phyloP scores from a whole-genome alignment of 2,888 invertebrate species.

The Apamea monoglypha region DNA sequence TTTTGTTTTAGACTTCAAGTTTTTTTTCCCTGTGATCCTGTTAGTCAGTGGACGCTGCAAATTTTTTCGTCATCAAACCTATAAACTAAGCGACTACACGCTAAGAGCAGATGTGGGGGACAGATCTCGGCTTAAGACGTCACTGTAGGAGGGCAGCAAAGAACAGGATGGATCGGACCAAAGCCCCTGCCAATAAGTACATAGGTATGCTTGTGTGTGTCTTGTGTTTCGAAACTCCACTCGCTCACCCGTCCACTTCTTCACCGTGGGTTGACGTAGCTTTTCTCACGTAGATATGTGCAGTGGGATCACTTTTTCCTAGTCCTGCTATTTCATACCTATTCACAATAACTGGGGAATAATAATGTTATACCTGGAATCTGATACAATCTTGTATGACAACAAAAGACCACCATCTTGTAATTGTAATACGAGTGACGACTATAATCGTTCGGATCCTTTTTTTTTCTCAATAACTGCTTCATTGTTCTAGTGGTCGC shows the following conservation, averaged over 20 bases:
- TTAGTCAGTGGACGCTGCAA: neutral
- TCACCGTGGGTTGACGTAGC: neutral
- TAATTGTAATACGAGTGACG: slow-evolving; percentile 2
- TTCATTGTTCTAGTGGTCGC: neutral
- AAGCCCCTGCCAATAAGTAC: neutral
- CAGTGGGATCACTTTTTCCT: neutral
- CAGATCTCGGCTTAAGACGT: neutral
- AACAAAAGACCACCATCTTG: slow-evolving; percentile 6
- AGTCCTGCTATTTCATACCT: neutral
- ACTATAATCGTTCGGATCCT: neutral
- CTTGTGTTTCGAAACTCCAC: neutral
- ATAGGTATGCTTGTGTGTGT: neutral
- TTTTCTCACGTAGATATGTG: neutral
- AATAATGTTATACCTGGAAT: slow-evolving; percentile 27
- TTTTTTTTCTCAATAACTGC: neutral
- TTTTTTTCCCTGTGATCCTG: neutral
- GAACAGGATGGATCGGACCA: neutral
- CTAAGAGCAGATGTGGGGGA: neutral
- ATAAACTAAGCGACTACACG: neutral
- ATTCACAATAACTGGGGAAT: slow-evolving; percentile 5
- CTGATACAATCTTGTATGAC: slow-evolving; percentile 16
- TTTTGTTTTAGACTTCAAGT: neutral
- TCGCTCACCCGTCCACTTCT: neutral
- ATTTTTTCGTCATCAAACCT: neutral
- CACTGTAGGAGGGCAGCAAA: neutral